These are phyloP conservation scores for Aleadryas rufinucha DNA, from an alignment of 2,113 vertebrate genomes.

Conservation along the genomic window DNA sequence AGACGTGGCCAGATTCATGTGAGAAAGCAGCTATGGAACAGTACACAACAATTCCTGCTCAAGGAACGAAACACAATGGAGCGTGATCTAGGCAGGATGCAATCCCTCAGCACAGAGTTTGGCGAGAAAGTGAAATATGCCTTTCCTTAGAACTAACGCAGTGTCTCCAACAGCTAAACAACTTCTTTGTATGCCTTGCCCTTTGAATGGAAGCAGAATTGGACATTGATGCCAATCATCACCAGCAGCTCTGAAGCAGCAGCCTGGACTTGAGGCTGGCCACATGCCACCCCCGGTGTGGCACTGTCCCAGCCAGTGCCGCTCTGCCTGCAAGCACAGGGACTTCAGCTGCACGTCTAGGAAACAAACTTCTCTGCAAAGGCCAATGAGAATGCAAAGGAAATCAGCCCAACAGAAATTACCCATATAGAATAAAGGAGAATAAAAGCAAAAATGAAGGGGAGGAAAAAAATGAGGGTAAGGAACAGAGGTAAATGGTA, in stretches of 20 bases:
- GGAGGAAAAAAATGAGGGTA: background rate
- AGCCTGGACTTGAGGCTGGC: background rate
- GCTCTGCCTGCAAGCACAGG: background rate
- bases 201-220: background rate
- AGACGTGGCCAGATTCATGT: background rate
- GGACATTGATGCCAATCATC: background rate
- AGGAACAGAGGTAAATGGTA: background rate
- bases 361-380: background rate
- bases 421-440: background rate
- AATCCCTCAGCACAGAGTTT: background rate
- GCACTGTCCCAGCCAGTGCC: background rate
- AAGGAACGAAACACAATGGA: background rate
- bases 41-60: background rate
- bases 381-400: background rate
- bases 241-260: background rate
- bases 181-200: background rate
- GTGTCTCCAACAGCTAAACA: background rate
- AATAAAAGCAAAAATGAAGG: constrained; percentile 1
- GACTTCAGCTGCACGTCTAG: background rate
- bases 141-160: background rate
- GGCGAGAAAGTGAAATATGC: background rate
- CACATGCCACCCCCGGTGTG: background rate
- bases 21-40: background rate
- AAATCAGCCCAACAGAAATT: background rate
- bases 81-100: background rate